phyloP scores from a whole-genome alignment of 2,113 vertebrate species.

The Corvus hawaiiensis region DNA sequence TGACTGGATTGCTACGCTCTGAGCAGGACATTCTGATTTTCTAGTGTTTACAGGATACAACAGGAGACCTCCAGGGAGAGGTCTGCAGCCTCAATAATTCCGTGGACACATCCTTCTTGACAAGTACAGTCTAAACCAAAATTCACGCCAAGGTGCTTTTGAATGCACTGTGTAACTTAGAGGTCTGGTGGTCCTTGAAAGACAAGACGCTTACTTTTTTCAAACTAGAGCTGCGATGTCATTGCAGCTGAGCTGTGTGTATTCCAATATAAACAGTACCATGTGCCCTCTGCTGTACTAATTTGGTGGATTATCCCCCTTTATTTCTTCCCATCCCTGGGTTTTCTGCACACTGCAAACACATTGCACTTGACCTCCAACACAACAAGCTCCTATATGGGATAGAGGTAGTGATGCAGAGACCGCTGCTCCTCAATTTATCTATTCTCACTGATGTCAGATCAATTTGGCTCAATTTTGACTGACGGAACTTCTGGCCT shows the following conservation, averaged over 20 bases:
- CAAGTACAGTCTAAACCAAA: background rate
- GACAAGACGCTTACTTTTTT: background rate
- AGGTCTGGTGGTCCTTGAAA: background rate
- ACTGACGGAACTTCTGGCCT: background rate
- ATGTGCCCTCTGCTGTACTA: background rate
- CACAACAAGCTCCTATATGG: background rate
- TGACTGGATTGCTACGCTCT: background rate
- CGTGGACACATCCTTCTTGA: background rate
- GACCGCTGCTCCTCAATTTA: rapidly evolving
- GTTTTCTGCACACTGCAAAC: background rate
- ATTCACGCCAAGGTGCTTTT: background rate
- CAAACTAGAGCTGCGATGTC: background rate
- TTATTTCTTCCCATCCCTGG: background rate
- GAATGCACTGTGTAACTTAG: background rate
- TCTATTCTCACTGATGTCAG: background rate
- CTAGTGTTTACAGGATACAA: background rate
- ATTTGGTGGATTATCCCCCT: background rate
- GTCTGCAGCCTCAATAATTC: background rate
- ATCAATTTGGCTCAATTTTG: background rate
- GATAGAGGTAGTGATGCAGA: background rate
- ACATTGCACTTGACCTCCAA: background rate
- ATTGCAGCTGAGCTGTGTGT: background rate
- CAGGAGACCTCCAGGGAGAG: background rate
- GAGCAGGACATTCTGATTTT: background rate
- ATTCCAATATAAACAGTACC: background rate